A percentile compares a stretch with the other conserved stretches of the same genome.
Evolutionary conservation across 2,888 invertebrate genomes (phyloP).

Genomic region (Drepana falcataria): DNA sequence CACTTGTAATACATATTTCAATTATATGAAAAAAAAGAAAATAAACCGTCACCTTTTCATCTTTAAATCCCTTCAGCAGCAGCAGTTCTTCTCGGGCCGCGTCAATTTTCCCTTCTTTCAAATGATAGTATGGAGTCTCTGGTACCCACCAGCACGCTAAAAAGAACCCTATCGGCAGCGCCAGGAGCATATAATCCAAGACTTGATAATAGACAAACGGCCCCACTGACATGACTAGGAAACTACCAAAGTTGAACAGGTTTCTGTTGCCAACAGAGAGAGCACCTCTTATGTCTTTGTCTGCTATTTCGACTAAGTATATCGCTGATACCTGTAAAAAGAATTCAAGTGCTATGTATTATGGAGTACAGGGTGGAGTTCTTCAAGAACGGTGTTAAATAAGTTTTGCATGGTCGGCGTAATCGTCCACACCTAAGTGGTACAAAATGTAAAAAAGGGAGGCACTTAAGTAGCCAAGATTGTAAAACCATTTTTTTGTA

Average conservation of each 20-base stretch:
- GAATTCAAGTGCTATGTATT: not conserved
- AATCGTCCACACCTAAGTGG: too few species aligned
- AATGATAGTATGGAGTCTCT: conserved; percentile 76
- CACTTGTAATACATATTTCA: too few species aligned
- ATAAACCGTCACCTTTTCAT: conserved; percentile 21
- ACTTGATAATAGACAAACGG: conserved; percentile 45
- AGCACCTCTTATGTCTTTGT: conserved; percentile 55
- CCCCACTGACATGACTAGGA: conserved; percentile 50
- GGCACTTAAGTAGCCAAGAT: too few species aligned
- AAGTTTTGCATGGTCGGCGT: too few species aligned
- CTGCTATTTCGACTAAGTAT: conserved; percentile 60
- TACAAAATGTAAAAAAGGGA: too few species aligned
- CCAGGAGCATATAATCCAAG: conserved; percentile 50
- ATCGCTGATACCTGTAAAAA: conserved; percentile 44
- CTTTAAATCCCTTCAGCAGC: conserved; percentile 41
- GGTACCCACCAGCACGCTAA: conserved; percentile 71
- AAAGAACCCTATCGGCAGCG: conserved; percentile 62
- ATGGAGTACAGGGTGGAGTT: too few species aligned
- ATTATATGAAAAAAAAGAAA: too few species aligned
- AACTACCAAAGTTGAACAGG: conserved; percentile 49
- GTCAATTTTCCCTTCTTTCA: conserved; percentile 63
- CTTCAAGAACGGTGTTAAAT: too few species aligned
- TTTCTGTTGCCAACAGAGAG: conserved; percentile 43
- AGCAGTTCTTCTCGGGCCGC: conserved; percentile 53
- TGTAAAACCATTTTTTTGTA: too few species aligned